These are phyloP conservation scores for Eulemur rufifrons DNA, from an alignment of 2,113 vertebrate species.

Conservation along the genomic window DNA sequence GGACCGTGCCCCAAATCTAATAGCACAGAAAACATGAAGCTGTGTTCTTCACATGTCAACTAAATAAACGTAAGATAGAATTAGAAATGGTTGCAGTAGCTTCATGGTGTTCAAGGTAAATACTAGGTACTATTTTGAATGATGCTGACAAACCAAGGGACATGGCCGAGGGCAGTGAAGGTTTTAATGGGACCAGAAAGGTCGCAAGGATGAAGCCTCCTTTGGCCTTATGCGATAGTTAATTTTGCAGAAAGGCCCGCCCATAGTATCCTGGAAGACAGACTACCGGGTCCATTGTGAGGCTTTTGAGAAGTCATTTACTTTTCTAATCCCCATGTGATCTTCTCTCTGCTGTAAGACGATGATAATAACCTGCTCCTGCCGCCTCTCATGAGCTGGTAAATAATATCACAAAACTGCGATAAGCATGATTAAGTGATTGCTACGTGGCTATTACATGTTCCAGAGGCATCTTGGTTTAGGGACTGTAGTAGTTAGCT, in stretches of 20 bases:
- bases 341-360: not conserved
- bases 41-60: not conserved
- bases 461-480: not conserved
- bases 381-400: not conserved
- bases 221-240: not conserved
- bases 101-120: not conserved
- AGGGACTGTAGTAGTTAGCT: not conserved
- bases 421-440: not conserved
- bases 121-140: not conserved
- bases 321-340: not conserved
- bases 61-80: not conserved
- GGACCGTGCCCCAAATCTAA: not conserved
- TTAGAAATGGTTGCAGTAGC: not conserved
- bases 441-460: not conserved
- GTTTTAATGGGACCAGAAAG: not conserved
- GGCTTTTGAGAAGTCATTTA: not conserved
- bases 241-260: not conserved
- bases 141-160: not conserved
- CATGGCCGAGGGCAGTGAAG: not conserved
- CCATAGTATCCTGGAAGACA: not conserved
- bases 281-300: not conserved
- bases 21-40: not conserved
- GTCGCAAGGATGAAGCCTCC: not conserved
- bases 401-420: not conserved
- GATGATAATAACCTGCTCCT: not conserved